Evolutionary conservation across 2,113 vertebrate genomes (phyloP).

Genomic region (Pygoscelis adeliae): DNA sequence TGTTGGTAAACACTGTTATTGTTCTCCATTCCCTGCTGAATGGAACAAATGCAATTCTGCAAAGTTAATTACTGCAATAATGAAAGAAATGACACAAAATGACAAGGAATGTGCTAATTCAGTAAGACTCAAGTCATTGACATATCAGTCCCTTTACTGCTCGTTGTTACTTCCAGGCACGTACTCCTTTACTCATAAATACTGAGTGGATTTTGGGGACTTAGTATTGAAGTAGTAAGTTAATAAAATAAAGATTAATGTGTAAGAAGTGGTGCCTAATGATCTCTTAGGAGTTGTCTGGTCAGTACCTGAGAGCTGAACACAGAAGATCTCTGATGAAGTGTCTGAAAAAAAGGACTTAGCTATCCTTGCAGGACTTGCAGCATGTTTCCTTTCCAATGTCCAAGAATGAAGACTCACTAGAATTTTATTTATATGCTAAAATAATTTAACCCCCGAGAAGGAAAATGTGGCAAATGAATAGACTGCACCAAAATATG

Average conservation of each 20-base stretch:
- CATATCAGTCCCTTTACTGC: slow-evolving; percentile 36
- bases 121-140: slow-evolving; percentile 12
- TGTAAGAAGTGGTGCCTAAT: not conserved
- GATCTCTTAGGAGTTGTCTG: not conserved
- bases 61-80: slow-evolving; percentile 65
- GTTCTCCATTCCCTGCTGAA: slow-evolving; percentile 40
- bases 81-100: slow-evolving; percentile 56
- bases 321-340: not conserved
- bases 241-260: not conserved
- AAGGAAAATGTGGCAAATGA: not conserved
- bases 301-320: not conserved
- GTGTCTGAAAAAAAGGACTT: not conserved
- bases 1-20: slow-evolving; percentile 69
- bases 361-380: not conserved
- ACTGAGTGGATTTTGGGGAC: not conserved
- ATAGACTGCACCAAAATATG: not conserved
- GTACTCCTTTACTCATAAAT: not conserved
- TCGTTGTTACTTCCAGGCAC: not conserved
- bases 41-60: slow-evolving; percentile 58
- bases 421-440: not conserved
- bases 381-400: not conserved
- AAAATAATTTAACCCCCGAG: not conserved
- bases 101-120: slow-evolving; percentile 59
- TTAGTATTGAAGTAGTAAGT: not conserved
- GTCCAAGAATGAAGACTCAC: not conserved